Evolutionary conservation across 2,888 invertebrate species (phyloP).

Genomic region (Drosophila mayaguana): DNA sequence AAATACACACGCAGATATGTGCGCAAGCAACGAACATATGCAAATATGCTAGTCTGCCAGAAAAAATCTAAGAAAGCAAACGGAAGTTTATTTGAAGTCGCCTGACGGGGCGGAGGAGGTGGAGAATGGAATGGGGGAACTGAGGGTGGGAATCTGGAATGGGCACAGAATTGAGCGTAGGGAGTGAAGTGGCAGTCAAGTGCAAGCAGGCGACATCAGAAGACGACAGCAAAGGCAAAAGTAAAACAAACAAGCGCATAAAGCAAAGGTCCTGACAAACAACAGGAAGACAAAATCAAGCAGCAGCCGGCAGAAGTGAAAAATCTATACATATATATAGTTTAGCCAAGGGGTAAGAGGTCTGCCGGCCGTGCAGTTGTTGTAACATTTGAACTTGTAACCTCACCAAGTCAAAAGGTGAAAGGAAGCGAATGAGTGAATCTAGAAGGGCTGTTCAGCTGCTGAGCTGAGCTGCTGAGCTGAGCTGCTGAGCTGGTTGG

Average conservation of each 20-base stretch:
- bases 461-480: neutral
- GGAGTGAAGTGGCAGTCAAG: slow-evolving; percentile 64
- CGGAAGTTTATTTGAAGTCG: slow-evolving; percentile 69
- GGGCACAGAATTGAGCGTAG: slow-evolving; percentile 22
- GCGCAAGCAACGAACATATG: slow-evolving; percentile 42
- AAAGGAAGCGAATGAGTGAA: slow-evolving; percentile 52
- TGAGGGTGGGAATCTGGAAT: neutral
- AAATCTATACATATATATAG: neutral
- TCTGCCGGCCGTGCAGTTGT: slow-evolving; percentile 8
- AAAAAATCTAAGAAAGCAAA: slow-evolving; percentile 62
- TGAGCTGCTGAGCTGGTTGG: neutral
- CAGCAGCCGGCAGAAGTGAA: slow-evolving; percentile 25
- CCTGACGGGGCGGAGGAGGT: slow-evolving; percentile 2
- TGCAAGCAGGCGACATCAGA: slow-evolving; percentile 41
- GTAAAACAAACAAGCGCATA: slow-evolving; percentile 60
- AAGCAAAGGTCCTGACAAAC: slow-evolving; percentile 59
- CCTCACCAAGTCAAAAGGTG: slow-evolving; percentile 52
- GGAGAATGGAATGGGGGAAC: neutral
- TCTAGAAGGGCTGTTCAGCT: slow-evolving; percentile 13
- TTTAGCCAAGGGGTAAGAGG: slow-evolving; percentile 16
- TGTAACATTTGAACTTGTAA: slow-evolving; percentile 60
- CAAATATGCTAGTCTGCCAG: slow-evolving; percentile 48
- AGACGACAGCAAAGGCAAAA: slow-evolving; percentile 41
- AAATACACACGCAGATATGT: slow-evolving; percentile 7
- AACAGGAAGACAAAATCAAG: slow-evolving; percentile 64